phyloP scores from a whole-genome alignment of 2,888 invertebrate genomes.

The Parthenolecanium corni region DNA sequence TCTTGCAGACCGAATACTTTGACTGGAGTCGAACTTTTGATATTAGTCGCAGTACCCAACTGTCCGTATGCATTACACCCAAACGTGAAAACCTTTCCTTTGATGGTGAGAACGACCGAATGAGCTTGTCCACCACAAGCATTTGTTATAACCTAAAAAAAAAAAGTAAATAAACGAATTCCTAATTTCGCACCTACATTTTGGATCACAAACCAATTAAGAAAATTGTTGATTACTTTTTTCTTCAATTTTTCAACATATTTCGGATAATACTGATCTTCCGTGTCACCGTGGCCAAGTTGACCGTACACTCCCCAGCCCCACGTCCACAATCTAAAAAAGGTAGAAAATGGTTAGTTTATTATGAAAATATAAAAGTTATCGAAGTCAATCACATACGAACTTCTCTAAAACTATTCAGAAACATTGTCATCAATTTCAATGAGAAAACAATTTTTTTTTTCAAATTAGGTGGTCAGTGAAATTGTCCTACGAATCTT shows the following conservation, averaged over 20 bases:
- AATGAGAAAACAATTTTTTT: too few relatives aligned
- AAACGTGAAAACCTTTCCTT: constrained; percentile 56
- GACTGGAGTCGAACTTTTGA: constrained; percentile 49
- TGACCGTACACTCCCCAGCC: constrained; percentile 96
- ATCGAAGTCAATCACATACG: too few relatives aligned
- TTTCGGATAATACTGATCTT: constrained; percentile 52
- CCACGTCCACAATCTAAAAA: constrained; percentile 62
- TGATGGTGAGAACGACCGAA: constrained; percentile 52
- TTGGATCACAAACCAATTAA: not conserved
- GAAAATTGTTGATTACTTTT: constrained; percentile 39
- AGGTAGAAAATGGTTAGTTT: not conserved
- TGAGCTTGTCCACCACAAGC: constrained; percentile 60
- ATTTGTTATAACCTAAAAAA: constrained; percentile 34
- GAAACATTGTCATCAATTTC: too few relatives aligned
- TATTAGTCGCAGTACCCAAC: constrained; percentile 48
- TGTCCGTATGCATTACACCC: constrained; percentile 72
- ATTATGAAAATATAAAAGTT: not conserved
- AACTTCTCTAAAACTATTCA: too few relatives aligned
- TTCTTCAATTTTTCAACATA: constrained; percentile 41
- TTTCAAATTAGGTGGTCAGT: too few relatives aligned
- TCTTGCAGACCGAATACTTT: constrained; percentile 46
- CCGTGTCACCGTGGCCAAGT: constrained; percentile 69
- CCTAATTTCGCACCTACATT: not conserved
- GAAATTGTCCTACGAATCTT: too few relatives aligned
- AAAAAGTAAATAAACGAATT: constrained; percentile 1